Base-by-base conservation (phyloP, 1,140 invertebrate species). In the Agraylea sexmaculata region DNA sequence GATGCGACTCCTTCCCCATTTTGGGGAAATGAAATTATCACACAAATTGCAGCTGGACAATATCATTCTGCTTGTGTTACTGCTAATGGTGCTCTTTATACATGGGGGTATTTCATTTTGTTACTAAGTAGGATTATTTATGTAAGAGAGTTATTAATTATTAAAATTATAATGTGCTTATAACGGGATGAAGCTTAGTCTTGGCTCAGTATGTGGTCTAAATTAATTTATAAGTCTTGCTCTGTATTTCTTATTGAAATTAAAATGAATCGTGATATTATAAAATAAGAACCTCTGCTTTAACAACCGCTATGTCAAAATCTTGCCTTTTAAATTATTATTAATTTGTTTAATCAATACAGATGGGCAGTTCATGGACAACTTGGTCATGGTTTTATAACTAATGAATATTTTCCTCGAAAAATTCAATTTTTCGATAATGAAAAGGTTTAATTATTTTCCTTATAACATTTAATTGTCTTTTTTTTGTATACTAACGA, bases 341-440 rank as follows among this genome's bases (percentile, higher is more conserved):
- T n/a, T n/a, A n/a, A n/a, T n/a, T n/a, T n/a, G n/a, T n/a, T n/a
- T n/a, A n/a, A n/a, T n/a, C n/a, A n/a, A n/a, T n/a, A n/a, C 47
- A 70, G 68, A 32, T 87, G 83, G 83, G 82, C 80, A n/a, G 74
- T 86, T 11, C 79, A 86, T 57, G 83, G 83, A 1, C 83, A 87
- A 55, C 58, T 87, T 15, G 83, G 82, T 12, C 81, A 83, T 53
- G 74, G 75, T 28, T 67, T 66, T 49, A 73, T 77, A 8, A 74
- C 79, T 43, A 73, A 81, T 52, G 57, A 64, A 37, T 62, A 62
- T 30, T 54, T 58, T 18, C 83, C 83, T 1, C 71, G 60, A 12
- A 49, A 41, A 45, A 43, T 49, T 27, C 5, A 34, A 34, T 34
- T 34, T n/a, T 19, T 6, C 17, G n/a, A n/a, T 25, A 7, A 7